Percentiles rank a stretch among this genome's conserved stretches.
Conservation (phyloP, 2,797 vertebrate species). For the Botia kubotai region DNA sequence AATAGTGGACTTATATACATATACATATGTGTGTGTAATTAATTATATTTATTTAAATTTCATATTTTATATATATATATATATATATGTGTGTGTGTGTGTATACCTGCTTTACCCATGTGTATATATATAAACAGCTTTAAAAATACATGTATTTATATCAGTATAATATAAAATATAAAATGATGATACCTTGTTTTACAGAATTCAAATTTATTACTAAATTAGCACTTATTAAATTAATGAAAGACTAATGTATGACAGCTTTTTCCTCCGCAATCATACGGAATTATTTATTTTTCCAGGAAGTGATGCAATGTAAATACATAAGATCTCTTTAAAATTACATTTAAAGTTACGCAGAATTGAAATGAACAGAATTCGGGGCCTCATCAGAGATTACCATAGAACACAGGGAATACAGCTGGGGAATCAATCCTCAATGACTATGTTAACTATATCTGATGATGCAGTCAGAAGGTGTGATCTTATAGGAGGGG, state of each 20-base stretch:
- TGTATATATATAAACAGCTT: too few species aligned
- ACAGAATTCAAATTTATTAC: too few species aligned
- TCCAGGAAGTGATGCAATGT: not conserved
- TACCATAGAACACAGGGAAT: not conserved
- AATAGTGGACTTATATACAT: too few species aligned
- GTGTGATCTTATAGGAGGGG: not conserved
- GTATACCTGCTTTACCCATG: too few species aligned
- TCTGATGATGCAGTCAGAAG: not conserved
- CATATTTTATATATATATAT: too few species aligned
- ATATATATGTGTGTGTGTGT: too few species aligned
- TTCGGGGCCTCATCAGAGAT: not conserved
- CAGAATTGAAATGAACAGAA: not conserved
- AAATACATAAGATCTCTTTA: conserved; percentile 15
- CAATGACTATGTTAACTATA: not conserved
- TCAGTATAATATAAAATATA: too few species aligned
- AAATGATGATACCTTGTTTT: too few species aligned
- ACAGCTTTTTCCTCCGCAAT: not conserved
- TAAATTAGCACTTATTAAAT: not conserved
- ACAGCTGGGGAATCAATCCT: not conserved
- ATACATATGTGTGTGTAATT: too few species aligned
- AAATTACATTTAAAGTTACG: not conserved
- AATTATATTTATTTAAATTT: too few species aligned
- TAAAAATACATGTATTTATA: too few species aligned
- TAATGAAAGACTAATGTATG: not conserved
- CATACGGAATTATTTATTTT: conserved; percentile 10